Percentiles rank a stretch among this genome's conserved stretches.
Evolutionary conservation across 2,888 invertebrate species (phyloP).

Genomic region (Andrena flavipes): DNA sequence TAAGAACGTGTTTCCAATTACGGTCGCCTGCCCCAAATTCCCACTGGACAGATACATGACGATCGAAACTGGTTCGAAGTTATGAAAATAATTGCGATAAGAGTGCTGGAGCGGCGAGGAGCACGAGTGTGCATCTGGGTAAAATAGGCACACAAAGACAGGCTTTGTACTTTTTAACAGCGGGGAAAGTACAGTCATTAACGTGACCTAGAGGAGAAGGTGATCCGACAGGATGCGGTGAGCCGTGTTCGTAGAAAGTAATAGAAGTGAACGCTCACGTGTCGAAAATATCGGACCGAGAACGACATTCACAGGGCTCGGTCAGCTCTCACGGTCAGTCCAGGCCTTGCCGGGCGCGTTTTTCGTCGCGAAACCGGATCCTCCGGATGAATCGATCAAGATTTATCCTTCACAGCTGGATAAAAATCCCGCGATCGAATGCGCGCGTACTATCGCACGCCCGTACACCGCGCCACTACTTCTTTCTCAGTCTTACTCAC

Average conservation of each 20-base stretch:
- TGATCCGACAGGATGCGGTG: conserved; percentile 17
- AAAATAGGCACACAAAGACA: background rate
- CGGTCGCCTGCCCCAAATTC: conserved; percentile 8
- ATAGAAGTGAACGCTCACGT: conserved; percentile 58
- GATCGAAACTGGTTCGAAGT: too few relatives aligned
- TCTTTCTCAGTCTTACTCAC: conserved; percentile 36
- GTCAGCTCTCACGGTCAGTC: background rate
- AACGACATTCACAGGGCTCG: conserved; percentile 29
- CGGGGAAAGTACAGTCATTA: background rate
- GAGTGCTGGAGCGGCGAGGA: too few relatives aligned
- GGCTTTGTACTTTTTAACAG: background rate
- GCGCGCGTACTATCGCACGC: conserved; percentile 26
- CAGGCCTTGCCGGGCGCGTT: background rate
- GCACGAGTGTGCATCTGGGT: background rate
- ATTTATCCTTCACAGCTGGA: background rate
- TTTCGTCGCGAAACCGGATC: conserved; percentile 5
- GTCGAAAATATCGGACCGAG: conserved; percentile 42
- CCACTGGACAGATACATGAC: background rate
- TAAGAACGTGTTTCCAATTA: background rate
- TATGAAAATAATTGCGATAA: background rate
- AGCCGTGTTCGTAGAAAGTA: conserved; percentile 36
- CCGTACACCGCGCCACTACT: conserved; percentile 38
- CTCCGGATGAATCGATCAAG: background rate
- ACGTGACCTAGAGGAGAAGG: background rate
- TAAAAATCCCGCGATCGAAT: conserved; percentile 8